Evolutionary conservation across 1,140 invertebrate species (phyloP), one percentile per base, ranked within the genome.

Genomic region (Trichonephila inaurata): DNA sequence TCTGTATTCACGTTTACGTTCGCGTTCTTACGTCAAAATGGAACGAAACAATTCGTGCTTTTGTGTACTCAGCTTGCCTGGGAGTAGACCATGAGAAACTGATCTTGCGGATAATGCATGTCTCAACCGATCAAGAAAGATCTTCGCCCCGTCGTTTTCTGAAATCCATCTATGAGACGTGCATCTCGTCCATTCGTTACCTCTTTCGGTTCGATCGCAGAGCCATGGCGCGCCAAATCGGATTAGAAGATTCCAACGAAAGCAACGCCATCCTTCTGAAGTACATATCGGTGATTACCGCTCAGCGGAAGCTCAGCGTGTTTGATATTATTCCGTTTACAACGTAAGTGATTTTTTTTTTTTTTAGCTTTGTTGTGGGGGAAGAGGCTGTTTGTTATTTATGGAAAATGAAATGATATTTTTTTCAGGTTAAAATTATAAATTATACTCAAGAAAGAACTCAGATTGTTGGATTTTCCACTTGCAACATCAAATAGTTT

Each of bases 261-360:
- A 92, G 62, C 51, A 92, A 92, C 28, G 91, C 91, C 21, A 92
- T 92, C 28, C 91, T 92, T 21, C n/a, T 87, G 33, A 92, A 92
- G 61, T 92, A 92, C 16, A 92, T 92, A 14, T 87, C 91, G 3
- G 66, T 92, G 19, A 72, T 92, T 6, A 10, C 82, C 3, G 61
- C 91, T 4, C 64, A 87, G 21, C 87, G 51, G n/a, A 24, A 81
- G 1, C 28, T 92, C 18, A 92, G 91, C n/a, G 91, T 92, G n/a
- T 87, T 92, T 7, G 91, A 92, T 87, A 77, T 92, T 40, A 86
- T 92, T 19, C 91, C 91, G 1, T 77, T 87, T 33, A 60, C 91
- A 8, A 58, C 91, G 91, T 92, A 92, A 92, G 91, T 92, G 21
- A 61, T n/a, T 85, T 85, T 60, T n/a, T n/a, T n/a, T n/a, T n/a